Percentiles rank a stretch among this genome's conserved stretches.
Evolutionary conservation across 1,140 invertebrate species (phyloP).

Genomic region (Hylaeus anthracinus): DNA sequence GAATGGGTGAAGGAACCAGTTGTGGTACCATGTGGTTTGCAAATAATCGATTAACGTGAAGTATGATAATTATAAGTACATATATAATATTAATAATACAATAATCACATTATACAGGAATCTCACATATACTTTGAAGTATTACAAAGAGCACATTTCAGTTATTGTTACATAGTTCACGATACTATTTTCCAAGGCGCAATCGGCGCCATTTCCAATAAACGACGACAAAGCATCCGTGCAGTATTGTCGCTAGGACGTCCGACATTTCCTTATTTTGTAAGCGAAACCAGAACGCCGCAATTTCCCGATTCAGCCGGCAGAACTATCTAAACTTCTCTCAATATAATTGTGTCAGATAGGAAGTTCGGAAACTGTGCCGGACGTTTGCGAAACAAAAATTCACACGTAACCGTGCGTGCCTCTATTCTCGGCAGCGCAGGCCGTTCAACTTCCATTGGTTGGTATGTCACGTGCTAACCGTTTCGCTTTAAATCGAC

Average conservation of each 20-base stretch:
- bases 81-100: too few relatives aligned
- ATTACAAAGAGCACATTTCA: too few relatives aligned
- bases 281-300: conserved; percentile 42
- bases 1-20: too few relatives aligned
- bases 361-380: conserved; percentile 40
- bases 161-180: too few relatives aligned
- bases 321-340: conserved; percentile 46
- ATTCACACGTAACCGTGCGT: conserved; percentile 32
- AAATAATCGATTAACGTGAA: too few relatives aligned
- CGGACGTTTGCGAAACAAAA: conserved; percentile 38
- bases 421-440: too few relatives aligned
- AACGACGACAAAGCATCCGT: neutral
- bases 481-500: neutral
- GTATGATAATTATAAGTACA: too few relatives aligned
- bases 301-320: conserved; percentile 31
- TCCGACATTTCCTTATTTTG: conserved; percentile 42
- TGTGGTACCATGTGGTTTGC: too few relatives aligned
- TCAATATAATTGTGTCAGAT: conserved; percentile 49
- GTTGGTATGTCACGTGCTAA: neutral
- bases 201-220: too few relatives aligned
- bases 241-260: conserved; percentile 16
- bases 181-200: too few relatives aligned
- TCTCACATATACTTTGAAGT: too few relatives aligned
- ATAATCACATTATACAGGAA: too few relatives aligned
- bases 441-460: neutral